phyloP scores from a whole-genome alignment of 2,113 vertebrate species.

The Aix galericulata region DNA sequence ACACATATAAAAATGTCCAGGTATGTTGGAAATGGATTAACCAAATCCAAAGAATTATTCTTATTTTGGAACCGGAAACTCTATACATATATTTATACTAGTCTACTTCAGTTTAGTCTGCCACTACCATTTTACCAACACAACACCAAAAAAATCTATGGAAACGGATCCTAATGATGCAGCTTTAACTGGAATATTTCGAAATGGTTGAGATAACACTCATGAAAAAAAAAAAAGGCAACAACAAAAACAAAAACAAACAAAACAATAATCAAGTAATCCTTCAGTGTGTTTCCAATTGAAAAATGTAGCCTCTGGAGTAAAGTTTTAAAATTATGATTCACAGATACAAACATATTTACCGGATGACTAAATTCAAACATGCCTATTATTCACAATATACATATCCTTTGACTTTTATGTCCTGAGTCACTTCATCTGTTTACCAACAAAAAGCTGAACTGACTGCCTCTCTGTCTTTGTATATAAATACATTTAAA shows the following conservation, averaged over 20 bases:
- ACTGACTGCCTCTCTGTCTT: not conserved
- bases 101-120: not conserved
- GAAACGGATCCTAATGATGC: not conserved
- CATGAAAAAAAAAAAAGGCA: not conserved
- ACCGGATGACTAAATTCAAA: not conserved
- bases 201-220: not conserved
- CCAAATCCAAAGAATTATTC: not conserved
- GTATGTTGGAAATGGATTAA: not conserved
- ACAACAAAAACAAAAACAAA: too few relatives aligned
- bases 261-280: not conserved
- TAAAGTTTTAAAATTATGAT: not conserved
- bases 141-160: not conserved
- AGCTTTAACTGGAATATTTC: not conserved
- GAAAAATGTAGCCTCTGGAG: constrained; percentile 26
- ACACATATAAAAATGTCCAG: not conserved
- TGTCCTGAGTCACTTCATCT: not conserved
- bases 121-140: not conserved
- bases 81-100: not conserved
- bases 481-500: not conserved
- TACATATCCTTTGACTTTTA: not conserved
- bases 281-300: not conserved
- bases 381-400: not conserved
- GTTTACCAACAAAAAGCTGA: not conserved
- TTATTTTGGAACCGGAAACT: not conserved
- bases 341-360: not conserved